Evolutionary conservation across 2,888 invertebrate species (phyloP).

Genomic region (Agrochola lychnidis): DNA sequence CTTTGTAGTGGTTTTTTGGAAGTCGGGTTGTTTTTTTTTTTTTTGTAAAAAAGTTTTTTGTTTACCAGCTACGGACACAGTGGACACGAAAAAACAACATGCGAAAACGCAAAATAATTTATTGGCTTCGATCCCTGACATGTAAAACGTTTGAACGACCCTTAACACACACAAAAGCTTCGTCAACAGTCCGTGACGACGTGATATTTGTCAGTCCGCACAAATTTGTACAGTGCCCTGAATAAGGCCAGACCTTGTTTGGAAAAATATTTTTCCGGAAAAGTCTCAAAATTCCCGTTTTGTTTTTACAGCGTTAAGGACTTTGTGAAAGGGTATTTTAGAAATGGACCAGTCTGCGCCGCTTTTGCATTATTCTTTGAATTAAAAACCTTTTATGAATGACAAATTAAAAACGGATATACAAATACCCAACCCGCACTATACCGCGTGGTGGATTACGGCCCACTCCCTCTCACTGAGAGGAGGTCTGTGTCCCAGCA

Average conservation of each 20-base stretch:
- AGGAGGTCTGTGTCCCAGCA: no score
- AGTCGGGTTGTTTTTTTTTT: no score
- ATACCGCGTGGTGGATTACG: no score
- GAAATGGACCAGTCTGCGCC: background rate
- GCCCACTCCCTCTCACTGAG: no score
- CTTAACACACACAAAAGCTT: slow-evolving; percentile 42
- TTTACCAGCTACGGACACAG: background rate
- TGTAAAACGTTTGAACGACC: slow-evolving; percentile 38
- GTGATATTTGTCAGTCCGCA: slow-evolving; percentile 56
- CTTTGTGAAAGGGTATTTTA: slow-evolving; percentile 16
- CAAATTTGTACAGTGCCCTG: slow-evolving; percentile 62
- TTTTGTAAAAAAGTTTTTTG: no score
- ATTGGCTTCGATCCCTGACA: slow-evolving; percentile 39
- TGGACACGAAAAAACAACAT: slow-evolving; percentile 3
- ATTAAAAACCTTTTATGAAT: slow-evolving; percentile 4
- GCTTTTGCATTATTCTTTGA: background rate
- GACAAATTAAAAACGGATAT: background rate
- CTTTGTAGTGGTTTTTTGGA: no score
- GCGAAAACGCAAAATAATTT: slow-evolving; percentile 14
- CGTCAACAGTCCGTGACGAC: slow-evolving; percentile 58
- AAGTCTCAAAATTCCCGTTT: slow-evolving; percentile 16
- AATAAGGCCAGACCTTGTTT: slow-evolving; percentile 18
- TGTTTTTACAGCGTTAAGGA: slow-evolving; percentile 7
- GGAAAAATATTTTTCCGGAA: slow-evolving; percentile 7
- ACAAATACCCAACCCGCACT: background rate